A percentile compares a stretch with the other conserved stretches of the same genome.
phyloP scores from a whole-genome alignment of 2,888 invertebrate genomes.

The Drosophila rubida region DNA sequence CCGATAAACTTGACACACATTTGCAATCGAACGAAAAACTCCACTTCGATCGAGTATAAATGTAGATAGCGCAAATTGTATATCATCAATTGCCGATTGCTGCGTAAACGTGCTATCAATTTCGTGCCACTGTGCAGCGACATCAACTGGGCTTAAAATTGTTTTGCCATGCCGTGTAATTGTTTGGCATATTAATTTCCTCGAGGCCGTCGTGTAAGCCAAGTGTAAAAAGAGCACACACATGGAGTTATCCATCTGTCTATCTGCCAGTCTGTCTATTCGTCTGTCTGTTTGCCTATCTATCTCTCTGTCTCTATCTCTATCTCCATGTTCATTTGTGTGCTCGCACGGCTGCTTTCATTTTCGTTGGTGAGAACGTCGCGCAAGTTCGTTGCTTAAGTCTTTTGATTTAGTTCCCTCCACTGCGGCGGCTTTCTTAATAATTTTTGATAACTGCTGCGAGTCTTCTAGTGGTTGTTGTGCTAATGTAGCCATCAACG shows the following conservation, averaged over 20 bases:
- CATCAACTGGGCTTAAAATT: slow-evolving; percentile 76
- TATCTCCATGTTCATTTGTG: slow-evolving; percentile 42
- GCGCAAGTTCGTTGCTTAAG: slow-evolving; percentile 62
- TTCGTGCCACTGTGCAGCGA: slow-evolving; percentile 61
- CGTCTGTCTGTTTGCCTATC: slow-evolving; percentile 22
- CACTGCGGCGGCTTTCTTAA: slow-evolving; percentile 44
- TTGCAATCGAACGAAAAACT: not conserved
- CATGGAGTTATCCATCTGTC: slow-evolving; percentile 51
- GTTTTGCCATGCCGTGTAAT: slow-evolving; percentile 73
- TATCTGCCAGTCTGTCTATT: slow-evolving; percentile 40
- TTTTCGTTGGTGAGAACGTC: slow-evolving; percentile 71
- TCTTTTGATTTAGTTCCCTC: slow-evolving; percentile 61
- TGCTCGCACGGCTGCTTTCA: slow-evolving; percentile 60
- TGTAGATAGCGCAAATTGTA: not conserved
- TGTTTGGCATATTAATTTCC: slow-evolving; percentile 74
- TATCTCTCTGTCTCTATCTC: slow-evolving; percentile 27
- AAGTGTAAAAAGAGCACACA: slow-evolving; percentile 68
- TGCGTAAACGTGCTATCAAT: not conserved
- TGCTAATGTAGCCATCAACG: slow-evolving; percentile 55
- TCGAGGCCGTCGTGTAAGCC: slow-evolving; percentile 67
- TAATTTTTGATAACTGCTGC: slow-evolving; percentile 48
- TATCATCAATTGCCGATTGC: not conserved
- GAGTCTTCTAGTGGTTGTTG: slow-evolving; percentile 16
- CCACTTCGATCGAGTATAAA: not conserved
- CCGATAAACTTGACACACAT: slow-evolving; percentile 1